Conservation (phyloP, 2,113 vertebrate species). For the Odocoileus hemionus region DNA sequence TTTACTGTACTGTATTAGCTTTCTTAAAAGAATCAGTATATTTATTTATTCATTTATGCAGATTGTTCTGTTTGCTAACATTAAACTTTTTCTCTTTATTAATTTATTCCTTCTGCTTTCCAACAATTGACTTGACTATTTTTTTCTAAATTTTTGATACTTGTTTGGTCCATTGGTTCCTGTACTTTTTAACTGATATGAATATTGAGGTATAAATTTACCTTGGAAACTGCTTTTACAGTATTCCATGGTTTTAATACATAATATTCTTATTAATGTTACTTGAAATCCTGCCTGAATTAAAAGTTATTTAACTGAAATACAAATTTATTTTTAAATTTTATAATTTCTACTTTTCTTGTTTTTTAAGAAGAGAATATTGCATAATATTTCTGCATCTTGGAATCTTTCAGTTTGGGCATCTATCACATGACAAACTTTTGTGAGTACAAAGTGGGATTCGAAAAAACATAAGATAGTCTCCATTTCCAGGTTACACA, state of each 20-base stretch:
- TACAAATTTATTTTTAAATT: not conserved
- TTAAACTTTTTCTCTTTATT: not conserved
- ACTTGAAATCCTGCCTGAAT: constrained; percentile 1
- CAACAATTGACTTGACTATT: not conserved
- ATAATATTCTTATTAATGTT: not conserved
- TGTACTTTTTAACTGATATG: not conserved
- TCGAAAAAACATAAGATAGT: not conserved
- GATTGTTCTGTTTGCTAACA: not conserved
- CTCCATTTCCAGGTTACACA: not conserved
- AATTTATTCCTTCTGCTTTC: not conserved
- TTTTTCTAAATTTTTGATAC: not conserved
- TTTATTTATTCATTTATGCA: not conserved
- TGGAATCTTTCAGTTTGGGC: not conserved
- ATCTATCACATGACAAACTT: not conserved
- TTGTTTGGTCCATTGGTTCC: not conserved
- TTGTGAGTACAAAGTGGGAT: not conserved
- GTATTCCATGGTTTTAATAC: not conserved
- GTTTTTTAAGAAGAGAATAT: not conserved
- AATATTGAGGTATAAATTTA: not conserved
- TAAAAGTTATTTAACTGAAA: not conserved
- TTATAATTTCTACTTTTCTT: not conserved
- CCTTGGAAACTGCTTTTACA: not conserved
- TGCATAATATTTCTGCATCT: not conserved
- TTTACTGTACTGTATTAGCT: not conserved
- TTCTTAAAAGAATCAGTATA: not conserved